These are phyloP conservation scores for Drosophila mauritiana DNA, from an alignment of 1,140 invertebrate species.

Conservation along the genomic window DNA sequence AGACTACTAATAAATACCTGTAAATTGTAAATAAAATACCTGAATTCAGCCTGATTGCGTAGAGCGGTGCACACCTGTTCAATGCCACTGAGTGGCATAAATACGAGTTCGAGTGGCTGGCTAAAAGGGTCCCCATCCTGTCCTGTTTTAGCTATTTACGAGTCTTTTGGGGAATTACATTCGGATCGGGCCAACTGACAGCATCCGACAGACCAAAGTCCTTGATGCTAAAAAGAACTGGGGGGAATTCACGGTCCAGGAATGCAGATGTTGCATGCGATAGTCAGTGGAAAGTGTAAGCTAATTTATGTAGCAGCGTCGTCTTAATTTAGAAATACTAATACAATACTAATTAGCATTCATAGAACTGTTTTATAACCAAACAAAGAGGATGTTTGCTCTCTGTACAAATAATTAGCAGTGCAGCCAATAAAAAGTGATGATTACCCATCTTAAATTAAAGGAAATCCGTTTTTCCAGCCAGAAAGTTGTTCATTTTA, in stretches of 20 bases:
- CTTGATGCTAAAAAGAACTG: constrained; percentile 5
- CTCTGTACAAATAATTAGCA: neutral
- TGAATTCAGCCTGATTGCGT: constrained; percentile 46
- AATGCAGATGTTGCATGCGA: constrained; percentile 43
- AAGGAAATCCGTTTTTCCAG: neutral
- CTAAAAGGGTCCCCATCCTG: constrained; percentile 22
- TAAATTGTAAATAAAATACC: constrained; percentile 13
- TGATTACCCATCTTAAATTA: neutral
- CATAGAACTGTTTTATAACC: too few relatives aligned
- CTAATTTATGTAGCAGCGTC: too few relatives aligned
- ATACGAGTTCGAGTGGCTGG: constrained; percentile 37
- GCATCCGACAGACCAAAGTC: constrained; percentile 41
- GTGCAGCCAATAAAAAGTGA: neutral
- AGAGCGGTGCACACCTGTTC: constrained; percentile 69
- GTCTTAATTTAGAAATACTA: neutral
- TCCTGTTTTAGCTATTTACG: constrained; percentile 39
- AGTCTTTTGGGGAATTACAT: constrained; percentile 45
- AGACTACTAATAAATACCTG: constrained; percentile 68
- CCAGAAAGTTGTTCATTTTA: constrained; percentile 5
- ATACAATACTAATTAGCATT: neutral
- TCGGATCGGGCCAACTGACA: constrained; percentile 27
- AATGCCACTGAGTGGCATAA: constrained; percentile 55
- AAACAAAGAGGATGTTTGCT: neutral
- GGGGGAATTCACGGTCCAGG: constrained; percentile 18
- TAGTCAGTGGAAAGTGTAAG: neutral